phyloP scores from a whole-genome alignment of 2,113 vertebrate genomes.

The Perccottus glenii region DNA sequence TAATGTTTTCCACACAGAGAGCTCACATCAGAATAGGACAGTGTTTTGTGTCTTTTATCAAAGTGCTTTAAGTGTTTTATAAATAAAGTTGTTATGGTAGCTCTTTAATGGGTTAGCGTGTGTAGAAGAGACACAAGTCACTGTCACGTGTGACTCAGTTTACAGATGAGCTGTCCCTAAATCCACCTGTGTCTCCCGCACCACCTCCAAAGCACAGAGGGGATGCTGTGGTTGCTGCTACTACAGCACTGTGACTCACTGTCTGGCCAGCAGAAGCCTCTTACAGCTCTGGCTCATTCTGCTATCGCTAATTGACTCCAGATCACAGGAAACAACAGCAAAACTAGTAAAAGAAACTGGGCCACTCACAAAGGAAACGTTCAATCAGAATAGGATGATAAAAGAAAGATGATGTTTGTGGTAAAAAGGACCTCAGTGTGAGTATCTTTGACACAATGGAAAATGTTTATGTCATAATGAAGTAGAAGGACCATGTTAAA shows the following conservation, averaged over 20 bases:
- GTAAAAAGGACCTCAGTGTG: no score
- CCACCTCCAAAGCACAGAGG: slow-evolving; percentile 25
- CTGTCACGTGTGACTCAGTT: slow-evolving; percentile 53
- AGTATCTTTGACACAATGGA: no score
- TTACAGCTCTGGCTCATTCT: slow-evolving; percentile 46
- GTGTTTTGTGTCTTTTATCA: slow-evolving; percentile 86
- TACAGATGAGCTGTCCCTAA: slow-evolving; percentile 41
- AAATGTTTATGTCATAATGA: no score
- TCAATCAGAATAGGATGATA: slow-evolving; percentile 56
- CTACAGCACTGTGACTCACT: slow-evolving; percentile 75
- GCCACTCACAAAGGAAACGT: slow-evolving; percentile 60
- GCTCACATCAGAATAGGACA: not conserved
- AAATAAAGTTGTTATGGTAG: not conserved
- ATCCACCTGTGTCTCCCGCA: slow-evolving; percentile 70
- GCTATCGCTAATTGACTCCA: slow-evolving; percentile 72
- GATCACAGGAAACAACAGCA: slow-evolving; percentile 71
- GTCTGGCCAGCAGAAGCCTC: slow-evolving; percentile 74
- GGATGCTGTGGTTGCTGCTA: slow-evolving; percentile 47
- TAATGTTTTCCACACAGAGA: not conserved
- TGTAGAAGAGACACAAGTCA: slow-evolving; percentile 83
- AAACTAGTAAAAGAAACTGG: slow-evolving; percentile 43
- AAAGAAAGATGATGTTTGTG: slow-evolving; percentile 54
- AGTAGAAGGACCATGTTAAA: no score
- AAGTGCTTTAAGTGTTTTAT: slow-evolving; percentile 69
- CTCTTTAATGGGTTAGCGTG: slow-evolving; percentile 85